Evolutionary conservation across 1,140 invertebrate genomes (phyloP).

Genomic region (Drosophila serrata): DNA sequence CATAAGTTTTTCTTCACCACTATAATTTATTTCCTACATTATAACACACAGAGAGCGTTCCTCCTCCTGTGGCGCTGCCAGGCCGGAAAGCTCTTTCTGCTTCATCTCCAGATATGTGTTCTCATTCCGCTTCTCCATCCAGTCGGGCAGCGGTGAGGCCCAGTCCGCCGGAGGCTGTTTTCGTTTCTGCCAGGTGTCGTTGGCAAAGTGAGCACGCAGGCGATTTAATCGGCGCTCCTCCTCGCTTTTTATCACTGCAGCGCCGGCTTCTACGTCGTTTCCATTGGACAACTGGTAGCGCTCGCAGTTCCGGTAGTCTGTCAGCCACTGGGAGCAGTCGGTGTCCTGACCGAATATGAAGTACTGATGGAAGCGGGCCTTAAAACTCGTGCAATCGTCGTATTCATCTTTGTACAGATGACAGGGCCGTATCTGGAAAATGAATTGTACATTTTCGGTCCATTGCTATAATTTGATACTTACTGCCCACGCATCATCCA

Average conservation of each 20-base stretch:
- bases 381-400: constrained; percentile 90
- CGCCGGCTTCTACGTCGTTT: constrained; percentile 88
- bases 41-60: constrained; percentile 62
- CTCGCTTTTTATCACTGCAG: constrained; percentile 90
- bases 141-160: constrained; percentile 91
- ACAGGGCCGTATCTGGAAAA: constrained; percentile 90
- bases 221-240: constrained; percentile 87
- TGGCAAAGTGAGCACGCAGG: constrained; percentile 89
- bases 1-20: neutral
- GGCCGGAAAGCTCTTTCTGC: constrained; percentile 87
- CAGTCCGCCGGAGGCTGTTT: constrained; percentile 91
- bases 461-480: constrained; percentile 14
- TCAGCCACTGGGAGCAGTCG: constrained; percentile 92
- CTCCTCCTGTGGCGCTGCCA: constrained; percentile 23
- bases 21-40: constrained; percentile 58
- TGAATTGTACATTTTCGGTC: neutral
- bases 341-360: constrained; percentile 91
- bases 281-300: constrained; percentile 87
- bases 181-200: constrained; percentile 92
- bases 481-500: constrained; percentile 73
- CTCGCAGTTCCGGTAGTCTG: constrained; percentile 91
- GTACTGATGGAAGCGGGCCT: constrained; percentile 93
- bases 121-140: constrained; percentile 89
- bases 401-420: constrained; percentile 92
- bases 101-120: constrained; percentile 89